Evolutionary conservation across 92 coral and sea anemone genomes (phyloP).

Genomic region (Chrysogorgia sp.): DNA sequence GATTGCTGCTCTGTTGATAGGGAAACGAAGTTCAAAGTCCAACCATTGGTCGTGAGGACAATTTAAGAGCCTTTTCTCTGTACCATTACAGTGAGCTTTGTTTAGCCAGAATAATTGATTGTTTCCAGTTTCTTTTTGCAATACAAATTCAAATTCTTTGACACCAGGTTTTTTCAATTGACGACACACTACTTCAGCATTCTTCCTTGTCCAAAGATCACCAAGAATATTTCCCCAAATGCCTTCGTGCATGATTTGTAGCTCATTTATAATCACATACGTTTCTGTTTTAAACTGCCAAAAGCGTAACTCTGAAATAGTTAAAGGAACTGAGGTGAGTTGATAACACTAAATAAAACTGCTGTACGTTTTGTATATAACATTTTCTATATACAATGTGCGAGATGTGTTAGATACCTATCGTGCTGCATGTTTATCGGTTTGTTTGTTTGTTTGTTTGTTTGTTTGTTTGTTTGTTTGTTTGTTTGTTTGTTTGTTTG

Average conservation of each 20-base stretch:
- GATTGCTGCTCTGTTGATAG: too few species aligned
- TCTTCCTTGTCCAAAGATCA: slow-evolving; percentile 5
- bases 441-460: too few species aligned
- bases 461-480: too few species aligned
- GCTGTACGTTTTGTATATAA: too few species aligned
- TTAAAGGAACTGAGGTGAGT: too few species aligned
- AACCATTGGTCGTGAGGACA: slow-evolving; percentile 9
- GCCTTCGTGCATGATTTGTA: slow-evolving; percentile 20
- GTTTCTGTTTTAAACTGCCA: background rate
- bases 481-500: too few species aligned
- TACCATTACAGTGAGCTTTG: background rate
- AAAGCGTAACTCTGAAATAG: slow-evolving; percentile 18
- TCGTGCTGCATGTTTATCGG: too few species aligned
- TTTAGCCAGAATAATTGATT: background rate
- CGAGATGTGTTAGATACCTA: too few species aligned
- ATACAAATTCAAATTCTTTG: background rate
- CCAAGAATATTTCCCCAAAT: slow-evolving; percentile 11
- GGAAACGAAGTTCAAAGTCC: background rate
- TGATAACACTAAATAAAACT: too few species aligned
- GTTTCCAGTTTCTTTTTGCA: background rate
- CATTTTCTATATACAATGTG: too few species aligned
- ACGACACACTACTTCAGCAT: slow-evolving; percentile 20
- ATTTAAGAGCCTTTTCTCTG: background rate
- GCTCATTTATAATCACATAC: background rate
- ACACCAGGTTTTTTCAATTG: slow-evolving; percentile 21